Evolutionary conservation across 2,888 invertebrate species (phyloP).

Genomic region (Drosophila kokeensis): DNA sequence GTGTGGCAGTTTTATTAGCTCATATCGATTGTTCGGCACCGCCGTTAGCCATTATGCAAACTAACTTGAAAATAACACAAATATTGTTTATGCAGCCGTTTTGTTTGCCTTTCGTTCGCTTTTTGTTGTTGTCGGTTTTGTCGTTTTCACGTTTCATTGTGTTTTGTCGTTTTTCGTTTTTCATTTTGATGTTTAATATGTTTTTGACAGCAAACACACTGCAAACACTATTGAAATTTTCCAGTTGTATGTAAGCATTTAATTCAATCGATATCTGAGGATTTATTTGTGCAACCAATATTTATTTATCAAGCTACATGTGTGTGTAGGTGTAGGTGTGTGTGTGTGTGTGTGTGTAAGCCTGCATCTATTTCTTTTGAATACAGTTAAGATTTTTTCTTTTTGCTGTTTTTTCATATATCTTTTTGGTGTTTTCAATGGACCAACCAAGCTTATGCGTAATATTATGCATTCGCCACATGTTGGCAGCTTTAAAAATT

Average conservation of each 20-base stretch:
- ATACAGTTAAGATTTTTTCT: conserved; percentile 5
- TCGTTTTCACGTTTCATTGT: background rate
- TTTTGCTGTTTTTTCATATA: background rate
- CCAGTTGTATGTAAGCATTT: conserved; percentile 8
- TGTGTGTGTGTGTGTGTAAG: background rate
- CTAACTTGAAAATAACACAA: conserved; percentile 30
- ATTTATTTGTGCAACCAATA: conserved; percentile 16
- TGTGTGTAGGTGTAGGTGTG: background rate
- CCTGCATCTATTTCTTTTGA: background rate
- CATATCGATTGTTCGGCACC: conserved; percentile 28
- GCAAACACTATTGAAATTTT: conserved; percentile 19
- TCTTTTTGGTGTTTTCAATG: background rate
- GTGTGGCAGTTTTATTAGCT: conserved; percentile 31
- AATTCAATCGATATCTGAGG: conserved; percentile 25
- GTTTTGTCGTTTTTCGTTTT: background rate
- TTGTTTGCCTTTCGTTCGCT: conserved; percentile 8
- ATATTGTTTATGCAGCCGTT: conserved; percentile 8
- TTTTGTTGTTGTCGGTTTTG: background rate
- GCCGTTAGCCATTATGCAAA: conserved; percentile 38
- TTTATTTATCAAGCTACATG: background rate
- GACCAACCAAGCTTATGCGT: conserved; percentile 26
- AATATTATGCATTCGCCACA: conserved; percentile 23
- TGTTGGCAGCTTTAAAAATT: conserved; percentile 7
- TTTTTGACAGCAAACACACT: conserved; percentile 3
- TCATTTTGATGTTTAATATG: conserved; percentile 15